A percentile compares a stretch with the other conserved stretches of the same genome.
phyloP scores from a whole-genome alignment of 2,888 invertebrate genomes.

The Chrysolina oricalcia region DNA sequence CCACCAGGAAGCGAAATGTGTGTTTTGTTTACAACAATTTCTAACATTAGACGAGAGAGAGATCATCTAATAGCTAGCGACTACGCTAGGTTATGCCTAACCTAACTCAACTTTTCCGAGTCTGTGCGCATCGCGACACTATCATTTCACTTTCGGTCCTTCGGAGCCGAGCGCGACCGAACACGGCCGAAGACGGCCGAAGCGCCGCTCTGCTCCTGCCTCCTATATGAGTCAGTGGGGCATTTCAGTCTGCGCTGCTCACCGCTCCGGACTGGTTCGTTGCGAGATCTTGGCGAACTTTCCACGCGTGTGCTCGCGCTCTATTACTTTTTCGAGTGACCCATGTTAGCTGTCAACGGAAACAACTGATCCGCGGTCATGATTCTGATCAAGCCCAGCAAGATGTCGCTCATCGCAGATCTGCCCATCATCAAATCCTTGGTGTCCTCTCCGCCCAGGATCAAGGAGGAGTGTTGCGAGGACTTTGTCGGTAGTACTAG shows the following conservation, averaged over 20 bases:
- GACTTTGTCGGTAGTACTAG: slow-evolving; percentile 58
- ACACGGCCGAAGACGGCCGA: slow-evolving; percentile 74
- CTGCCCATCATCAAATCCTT: slow-evolving; percentile 55
- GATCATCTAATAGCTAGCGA: slow-evolving; percentile 41
- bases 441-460: slow-evolving; percentile 54
- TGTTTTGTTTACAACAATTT: slow-evolving; percentile 63
- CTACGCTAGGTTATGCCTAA: slow-evolving; percentile 64
- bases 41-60: slow-evolving; percentile 59
- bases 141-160: slow-evolving; percentile 61
- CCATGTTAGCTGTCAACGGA: slow-evolving; percentile 37
- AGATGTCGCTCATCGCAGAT: slow-evolving; percentile 61
- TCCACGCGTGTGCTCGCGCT: slow-evolving; percentile 23
- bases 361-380: slow-evolving; percentile 46
- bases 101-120: slow-evolving; percentile 66
- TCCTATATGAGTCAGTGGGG: slow-evolving; percentile 79
- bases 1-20: slow-evolving; percentile 60
- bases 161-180: slow-evolving; percentile 61
- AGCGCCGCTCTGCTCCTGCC: slow-evolving; percentile 69
- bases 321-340: slow-evolving; percentile 46
- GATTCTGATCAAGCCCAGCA: slow-evolving; percentile 59
- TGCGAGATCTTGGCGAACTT: slow-evolving; percentile 43
- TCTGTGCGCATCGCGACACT: slow-evolving; percentile 60
- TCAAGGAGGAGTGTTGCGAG: slow-evolving; percentile 61
- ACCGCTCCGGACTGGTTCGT: slow-evolving; percentile 48
- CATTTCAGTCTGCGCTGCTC: slow-evolving; percentile 62